phyloP scores from a whole-genome alignment of 1,140 invertebrate genomes.

The Drosophila nikananu region DNA sequence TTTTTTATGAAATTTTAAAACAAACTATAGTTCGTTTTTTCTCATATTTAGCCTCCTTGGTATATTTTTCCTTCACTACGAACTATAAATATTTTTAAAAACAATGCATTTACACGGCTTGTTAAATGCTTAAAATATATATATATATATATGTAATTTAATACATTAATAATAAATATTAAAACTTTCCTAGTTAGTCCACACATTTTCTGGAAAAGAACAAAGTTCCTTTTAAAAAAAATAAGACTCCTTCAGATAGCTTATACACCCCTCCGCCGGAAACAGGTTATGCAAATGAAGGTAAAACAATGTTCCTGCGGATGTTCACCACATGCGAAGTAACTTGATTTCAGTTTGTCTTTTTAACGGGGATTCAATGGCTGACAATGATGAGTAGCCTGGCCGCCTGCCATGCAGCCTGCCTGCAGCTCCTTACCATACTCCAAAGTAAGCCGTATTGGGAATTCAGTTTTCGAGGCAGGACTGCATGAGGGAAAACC shows the following conservation, averaged over 20 bases:
- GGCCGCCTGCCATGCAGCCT: background rate
- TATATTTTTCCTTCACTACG: no score
- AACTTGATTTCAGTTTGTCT: conserved; percentile 14
- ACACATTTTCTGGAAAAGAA: background rate
- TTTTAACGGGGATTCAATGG: conserved; percentile 29
- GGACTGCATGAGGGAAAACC: background rate
- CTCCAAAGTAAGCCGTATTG: background rate
- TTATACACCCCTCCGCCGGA: background rate
- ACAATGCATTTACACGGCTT: no score
- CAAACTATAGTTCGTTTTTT: no score
- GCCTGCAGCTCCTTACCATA: background rate
- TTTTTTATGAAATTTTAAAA: no score
- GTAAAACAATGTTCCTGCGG: background rate
- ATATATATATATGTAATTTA: background rate
- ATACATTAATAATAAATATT: background rate
- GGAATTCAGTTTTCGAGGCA: background rate
- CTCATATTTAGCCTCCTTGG: no score
- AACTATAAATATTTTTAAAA: no score
- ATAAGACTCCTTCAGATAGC: no score
- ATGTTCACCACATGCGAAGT: conserved; percentile 13
- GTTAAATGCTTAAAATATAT: no score
- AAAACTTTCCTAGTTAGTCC: background rate
- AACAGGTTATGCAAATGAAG: conserved; percentile 43
- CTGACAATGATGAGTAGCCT: conserved; percentile 49
- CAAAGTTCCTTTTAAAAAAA: background rate